Conservation (phyloP, 2,888 invertebrate genomes). For the Colostygia pectinataria region DNA sequence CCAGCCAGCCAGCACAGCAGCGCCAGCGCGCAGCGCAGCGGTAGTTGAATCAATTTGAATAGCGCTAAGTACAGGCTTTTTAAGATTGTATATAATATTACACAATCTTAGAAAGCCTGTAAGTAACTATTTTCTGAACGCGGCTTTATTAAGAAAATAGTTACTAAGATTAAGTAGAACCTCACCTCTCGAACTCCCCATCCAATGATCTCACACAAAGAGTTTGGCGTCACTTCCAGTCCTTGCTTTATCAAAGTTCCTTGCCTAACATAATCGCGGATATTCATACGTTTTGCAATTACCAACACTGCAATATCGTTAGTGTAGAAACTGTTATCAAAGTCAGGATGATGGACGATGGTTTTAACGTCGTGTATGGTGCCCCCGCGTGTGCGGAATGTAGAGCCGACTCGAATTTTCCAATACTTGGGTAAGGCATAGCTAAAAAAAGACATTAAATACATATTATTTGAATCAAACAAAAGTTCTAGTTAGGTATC, state of each 20-base stretch:
- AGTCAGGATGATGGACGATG: conserved; percentile 59
- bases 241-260: conserved; percentile 64
- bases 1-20: too few relatives aligned
- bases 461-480: too few relatives aligned
- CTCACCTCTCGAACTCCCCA: conserved; percentile 71
- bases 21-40: too few relatives aligned
- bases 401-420: conserved; percentile 69
- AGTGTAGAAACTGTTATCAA: conserved; percentile 62
- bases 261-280: conserved; percentile 60
- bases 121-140: too few relatives aligned
- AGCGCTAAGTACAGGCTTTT: too few relatives aligned
- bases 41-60: too few relatives aligned
- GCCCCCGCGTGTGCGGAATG: conserved; percentile 64
- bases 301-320: conserved; percentile 68
- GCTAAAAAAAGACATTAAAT: conserved; percentile 40
- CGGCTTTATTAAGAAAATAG: too few relatives aligned
- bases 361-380: conserved; percentile 58
- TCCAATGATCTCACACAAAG: conserved; percentile 61
- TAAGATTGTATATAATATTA: too few relatives aligned
- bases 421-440: conserved; percentile 64
- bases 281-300: conserved; percentile 49
- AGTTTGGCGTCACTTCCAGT: conserved; percentile 56
- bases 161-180: background rate
- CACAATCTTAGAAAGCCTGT: too few relatives aligned
- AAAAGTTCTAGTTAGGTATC: too few relatives aligned